Conservation (phyloP, 2,113 vertebrate species). For the Andinoacara biseriatus region DNA sequence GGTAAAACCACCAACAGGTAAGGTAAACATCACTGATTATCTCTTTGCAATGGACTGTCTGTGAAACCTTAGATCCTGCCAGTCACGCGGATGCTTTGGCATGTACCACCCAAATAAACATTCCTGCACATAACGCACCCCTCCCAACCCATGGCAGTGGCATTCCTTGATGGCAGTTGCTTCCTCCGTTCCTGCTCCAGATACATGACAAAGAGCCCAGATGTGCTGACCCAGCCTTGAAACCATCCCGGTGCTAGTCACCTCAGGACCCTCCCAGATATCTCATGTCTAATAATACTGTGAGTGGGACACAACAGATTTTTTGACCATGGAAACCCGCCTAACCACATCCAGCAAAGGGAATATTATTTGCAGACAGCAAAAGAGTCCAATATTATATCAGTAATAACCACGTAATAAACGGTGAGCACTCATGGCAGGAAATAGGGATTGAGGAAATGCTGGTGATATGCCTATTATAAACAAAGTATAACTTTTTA, state of each 20-base stretch:
- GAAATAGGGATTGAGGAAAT: background rate
- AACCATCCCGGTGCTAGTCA: background rate
- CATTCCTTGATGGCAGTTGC: background rate
- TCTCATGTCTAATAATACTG: background rate
- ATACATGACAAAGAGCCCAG: no score
- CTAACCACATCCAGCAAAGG: slow-evolving; percentile 7
- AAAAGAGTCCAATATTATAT: background rate
- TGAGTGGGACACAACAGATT: no score
- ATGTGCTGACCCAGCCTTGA: background rate
- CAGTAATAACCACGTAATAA: background rate
- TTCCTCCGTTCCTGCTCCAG: background rate
- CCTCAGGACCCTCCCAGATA: background rate
- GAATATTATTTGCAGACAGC: background rate
- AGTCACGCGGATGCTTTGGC: background rate
- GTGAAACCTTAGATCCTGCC: background rate
- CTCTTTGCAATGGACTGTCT: background rate
- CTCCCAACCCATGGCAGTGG: no score
- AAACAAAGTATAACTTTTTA: background rate
- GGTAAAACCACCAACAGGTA: background rate
- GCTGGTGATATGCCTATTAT: background rate
- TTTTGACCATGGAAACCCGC: no score
- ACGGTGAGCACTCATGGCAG: accelerated
- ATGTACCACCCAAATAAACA: accelerated
- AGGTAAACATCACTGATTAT: background rate
- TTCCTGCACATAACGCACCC: background rate